These are phyloP conservation scores for Uropetala carovei DNA, from an alignment of 2,888 invertebrate species.

Conservation along the genomic window DNA sequence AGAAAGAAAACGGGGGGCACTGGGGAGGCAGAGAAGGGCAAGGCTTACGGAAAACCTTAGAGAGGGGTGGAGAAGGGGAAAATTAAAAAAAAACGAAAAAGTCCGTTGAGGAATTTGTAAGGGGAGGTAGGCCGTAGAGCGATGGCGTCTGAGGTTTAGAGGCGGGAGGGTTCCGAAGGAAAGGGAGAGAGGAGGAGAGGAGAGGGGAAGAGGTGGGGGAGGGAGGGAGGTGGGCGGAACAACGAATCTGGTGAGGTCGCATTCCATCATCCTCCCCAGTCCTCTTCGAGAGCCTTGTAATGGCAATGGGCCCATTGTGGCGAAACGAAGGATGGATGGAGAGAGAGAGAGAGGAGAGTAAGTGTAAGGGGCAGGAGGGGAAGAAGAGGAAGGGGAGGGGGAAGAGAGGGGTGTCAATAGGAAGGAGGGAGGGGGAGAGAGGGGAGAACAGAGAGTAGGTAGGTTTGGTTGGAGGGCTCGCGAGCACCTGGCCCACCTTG, in stretches of 20 bases:
- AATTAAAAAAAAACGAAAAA: constrained; percentile 2
- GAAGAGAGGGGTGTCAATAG: background rate
- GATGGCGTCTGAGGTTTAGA: background rate
- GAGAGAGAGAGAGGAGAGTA: background rate
- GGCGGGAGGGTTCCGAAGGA: background rate
- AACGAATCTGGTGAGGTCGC: constrained; percentile 46
- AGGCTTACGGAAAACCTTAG: background rate
- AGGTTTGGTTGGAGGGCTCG: constrained; percentile 4
- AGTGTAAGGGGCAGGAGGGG: background rate
- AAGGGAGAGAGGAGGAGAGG: too few species aligned
- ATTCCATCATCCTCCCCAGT: constrained; percentile 44
- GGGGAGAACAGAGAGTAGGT: background rate
- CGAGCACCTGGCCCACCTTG: constrained; percentile 35
- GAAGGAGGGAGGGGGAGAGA: background rate
- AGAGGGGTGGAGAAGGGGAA: background rate
- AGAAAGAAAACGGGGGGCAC: background rate
- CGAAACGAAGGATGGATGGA: constrained; percentile 25
- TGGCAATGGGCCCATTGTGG: constrained; percentile 32
- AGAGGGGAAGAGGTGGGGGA: background rate
- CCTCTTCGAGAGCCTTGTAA: constrained; percentile 28
- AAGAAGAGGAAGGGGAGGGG: background rate
- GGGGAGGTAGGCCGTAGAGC: constrained; percentile 11
- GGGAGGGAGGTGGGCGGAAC: background rate
- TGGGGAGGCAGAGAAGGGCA: background rate
- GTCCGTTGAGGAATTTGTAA: constrained; percentile 15